Conservation (phyloP, 2,113 vertebrate species). For the Toxotes chatareus region DNA sequence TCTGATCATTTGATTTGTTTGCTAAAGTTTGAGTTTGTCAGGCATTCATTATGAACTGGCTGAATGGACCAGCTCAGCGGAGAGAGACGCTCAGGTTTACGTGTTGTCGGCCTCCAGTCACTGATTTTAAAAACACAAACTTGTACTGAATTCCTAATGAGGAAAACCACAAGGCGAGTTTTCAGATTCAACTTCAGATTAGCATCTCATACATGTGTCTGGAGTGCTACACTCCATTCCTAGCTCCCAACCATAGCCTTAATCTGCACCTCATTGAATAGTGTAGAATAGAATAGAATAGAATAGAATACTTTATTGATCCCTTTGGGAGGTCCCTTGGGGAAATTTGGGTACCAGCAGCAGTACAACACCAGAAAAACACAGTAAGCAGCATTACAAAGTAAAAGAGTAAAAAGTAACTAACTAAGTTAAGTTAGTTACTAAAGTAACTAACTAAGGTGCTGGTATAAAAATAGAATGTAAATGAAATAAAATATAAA, state of each 20-base stretch:
- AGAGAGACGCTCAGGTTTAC: constrained; percentile 61
- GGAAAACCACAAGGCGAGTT: constrained; percentile 29
- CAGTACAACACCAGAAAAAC: too few species aligned
- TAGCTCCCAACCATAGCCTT: background rate
- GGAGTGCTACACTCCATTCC: background rate
- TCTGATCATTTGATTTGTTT: constrained; percentile 72
- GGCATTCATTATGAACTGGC: constrained; percentile 77
- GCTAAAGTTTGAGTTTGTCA: constrained; percentile 77
- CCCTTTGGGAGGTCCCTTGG: too few species aligned
- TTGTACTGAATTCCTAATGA: constrained; percentile 29
- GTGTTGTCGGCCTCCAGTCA: background rate
- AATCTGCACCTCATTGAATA: background rate
- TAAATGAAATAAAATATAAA: too few species aligned
- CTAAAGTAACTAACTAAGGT: too few species aligned
- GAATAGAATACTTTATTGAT: too few species aligned
- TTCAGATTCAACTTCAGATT: constrained; percentile 3
- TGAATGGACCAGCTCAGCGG: constrained; percentile 76
- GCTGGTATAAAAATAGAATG: too few species aligned
- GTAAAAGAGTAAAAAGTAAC: too few species aligned
- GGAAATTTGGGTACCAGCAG: too few species aligned
- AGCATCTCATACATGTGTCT: background rate
- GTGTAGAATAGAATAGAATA: too few species aligned
- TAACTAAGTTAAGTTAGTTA: too few species aligned
- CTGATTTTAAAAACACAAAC: background rate
- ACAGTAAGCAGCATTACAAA: too few species aligned